Conservation (phyloP, 2,888 invertebrate genomes). For the Falcaria lacertinaria region DNA sequence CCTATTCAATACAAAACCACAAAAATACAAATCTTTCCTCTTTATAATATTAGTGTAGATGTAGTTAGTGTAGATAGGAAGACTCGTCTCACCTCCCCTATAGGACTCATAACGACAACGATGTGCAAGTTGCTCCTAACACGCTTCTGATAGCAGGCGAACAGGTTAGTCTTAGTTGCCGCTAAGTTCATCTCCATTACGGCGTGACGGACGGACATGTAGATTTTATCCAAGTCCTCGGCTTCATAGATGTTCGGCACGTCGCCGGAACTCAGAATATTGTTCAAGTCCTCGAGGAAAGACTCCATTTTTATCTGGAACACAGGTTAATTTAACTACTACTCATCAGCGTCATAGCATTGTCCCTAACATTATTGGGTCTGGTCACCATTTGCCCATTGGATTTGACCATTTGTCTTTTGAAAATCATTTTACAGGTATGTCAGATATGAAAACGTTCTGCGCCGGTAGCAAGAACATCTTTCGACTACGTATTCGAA, state of each 20-base stretch:
- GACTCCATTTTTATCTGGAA: slow-evolving; percentile 90
- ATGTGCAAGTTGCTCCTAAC: slow-evolving; percentile 91
- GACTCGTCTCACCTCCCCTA: slow-evolving; percentile 82
- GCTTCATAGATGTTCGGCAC: slow-evolving; percentile 92
- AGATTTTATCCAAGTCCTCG: slow-evolving; percentile 89
- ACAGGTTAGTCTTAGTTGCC: slow-evolving; percentile 91
- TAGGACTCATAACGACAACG: slow-evolving; percentile 87
- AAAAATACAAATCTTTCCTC: too few relatives aligned
- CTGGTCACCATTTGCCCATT: too few relatives aligned
- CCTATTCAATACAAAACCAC: too few relatives aligned
- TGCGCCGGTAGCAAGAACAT: too few relatives aligned
- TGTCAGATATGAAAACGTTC: too few relatives aligned
- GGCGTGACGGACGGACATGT: slow-evolving; percentile 85
- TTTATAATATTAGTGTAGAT: too few relatives aligned
- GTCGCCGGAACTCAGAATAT: slow-evolving; percentile 92
- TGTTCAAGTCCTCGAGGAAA: slow-evolving; percentile 93
- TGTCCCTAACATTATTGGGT: too few relatives aligned
- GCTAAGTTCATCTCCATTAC: slow-evolving; percentile 86
- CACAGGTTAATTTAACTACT: neutral
- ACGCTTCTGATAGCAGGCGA: slow-evolving; percentile 88
- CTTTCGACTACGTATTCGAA: too few relatives aligned
- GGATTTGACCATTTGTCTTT: too few relatives aligned
- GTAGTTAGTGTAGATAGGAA: too few relatives aligned
- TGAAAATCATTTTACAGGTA: too few relatives aligned
- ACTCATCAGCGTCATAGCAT: neutral